Conservation (phyloP, 1,140 invertebrate species). For the Cataglyphis hispanica region DNA sequence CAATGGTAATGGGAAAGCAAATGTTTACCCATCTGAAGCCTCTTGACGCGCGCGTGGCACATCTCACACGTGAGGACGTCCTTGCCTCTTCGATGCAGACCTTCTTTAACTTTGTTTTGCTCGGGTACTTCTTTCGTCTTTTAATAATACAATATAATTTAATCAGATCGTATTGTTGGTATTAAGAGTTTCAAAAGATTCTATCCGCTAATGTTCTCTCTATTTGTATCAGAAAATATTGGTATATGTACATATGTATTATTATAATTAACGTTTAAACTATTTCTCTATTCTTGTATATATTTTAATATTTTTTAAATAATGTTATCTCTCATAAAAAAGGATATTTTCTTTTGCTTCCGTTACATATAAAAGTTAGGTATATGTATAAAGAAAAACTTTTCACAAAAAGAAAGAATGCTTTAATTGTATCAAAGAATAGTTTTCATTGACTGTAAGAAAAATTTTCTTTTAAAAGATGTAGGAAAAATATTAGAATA, state of each 20-base stretch:
- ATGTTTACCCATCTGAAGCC: constrained; percentile 92
- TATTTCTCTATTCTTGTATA: not conserved
- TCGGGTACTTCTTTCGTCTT: constrained; percentile 76
- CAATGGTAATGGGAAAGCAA: constrained; percentile 94
- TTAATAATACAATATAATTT: constrained; percentile 35
- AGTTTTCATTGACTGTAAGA: not conserved
- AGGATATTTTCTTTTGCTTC: not conserved
- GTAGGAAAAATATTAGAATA: not conserved
- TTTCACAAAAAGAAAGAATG: no score
- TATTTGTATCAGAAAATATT: not conserved
- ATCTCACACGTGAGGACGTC: constrained; percentile 89
- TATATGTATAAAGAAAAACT: not conserved
- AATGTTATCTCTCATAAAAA: not conserved
- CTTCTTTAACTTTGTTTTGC: constrained; percentile 74
- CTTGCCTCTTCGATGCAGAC: constrained; percentile 87
- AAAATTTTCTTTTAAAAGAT: not conserved
- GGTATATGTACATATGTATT: no score
- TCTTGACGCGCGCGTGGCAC: constrained; percentile 90
- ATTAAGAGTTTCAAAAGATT: not conserved
- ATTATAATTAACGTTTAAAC: not conserved
- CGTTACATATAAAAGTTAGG: no score
- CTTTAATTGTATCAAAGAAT: no score
- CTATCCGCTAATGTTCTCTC: not conserved
- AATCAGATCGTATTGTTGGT: not conserved
- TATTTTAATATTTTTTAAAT: not conserved